A percentile compares a stretch with the other conserved stretches of the same genome.
phyloP scores from a whole-genome alignment of 2,888 invertebrate genomes.

The Andrena hattorfiana region DNA sequence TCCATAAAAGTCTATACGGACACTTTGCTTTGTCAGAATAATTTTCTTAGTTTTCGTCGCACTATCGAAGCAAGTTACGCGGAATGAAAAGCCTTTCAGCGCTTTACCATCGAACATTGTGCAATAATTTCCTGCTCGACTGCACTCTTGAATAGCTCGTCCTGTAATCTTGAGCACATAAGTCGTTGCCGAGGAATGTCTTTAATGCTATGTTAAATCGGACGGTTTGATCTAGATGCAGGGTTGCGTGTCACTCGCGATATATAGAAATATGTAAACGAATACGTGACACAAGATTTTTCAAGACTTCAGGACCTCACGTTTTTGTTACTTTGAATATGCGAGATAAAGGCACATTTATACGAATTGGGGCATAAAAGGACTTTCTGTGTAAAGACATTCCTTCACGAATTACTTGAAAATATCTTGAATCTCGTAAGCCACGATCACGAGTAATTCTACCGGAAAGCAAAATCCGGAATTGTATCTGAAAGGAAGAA shows the following conservation, averaged over 20 bases:
- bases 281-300: not conserved
- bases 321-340: not conserved
- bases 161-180: conserved; percentile 30
- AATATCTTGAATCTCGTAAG: not conserved
- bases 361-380: no score
- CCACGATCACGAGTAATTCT: not conserved
- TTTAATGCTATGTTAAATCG: conserved; percentile 24
- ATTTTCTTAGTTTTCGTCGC: not conserved
- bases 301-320: no score
- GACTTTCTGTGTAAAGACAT: not conserved
- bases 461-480: no score
- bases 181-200: conserved; percentile 26
- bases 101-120: conserved; percentile 32
- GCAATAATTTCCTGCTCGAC: conserved; percentile 38
- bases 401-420: not conserved
- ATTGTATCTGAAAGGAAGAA: not conserved
- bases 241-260: not conserved
- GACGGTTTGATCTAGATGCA: not conserved
- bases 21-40: not conserved
- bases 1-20: not conserved
- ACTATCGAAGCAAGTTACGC: not conserved
- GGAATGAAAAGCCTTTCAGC: conserved; percentile 24
- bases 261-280: not conserved
- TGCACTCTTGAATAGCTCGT: conserved; percentile 41
- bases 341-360: not conserved